These are phyloP conservation scores for Salarias fasciatus DNA, from an alignment of 2,797 vertebrate species.

Conservation along the genomic window DNA sequence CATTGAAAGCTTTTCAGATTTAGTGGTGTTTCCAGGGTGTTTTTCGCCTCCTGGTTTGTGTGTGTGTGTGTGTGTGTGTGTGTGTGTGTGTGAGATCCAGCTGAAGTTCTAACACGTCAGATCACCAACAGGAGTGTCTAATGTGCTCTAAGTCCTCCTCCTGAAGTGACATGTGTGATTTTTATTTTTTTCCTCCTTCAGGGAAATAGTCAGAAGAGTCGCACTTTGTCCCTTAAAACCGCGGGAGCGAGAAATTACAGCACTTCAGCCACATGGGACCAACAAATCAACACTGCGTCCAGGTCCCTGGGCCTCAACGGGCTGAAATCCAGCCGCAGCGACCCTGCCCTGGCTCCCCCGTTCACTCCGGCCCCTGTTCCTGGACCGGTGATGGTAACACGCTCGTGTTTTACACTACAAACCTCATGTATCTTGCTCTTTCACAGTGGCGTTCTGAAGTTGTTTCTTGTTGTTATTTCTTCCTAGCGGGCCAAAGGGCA, in stretches of 20 bases:
- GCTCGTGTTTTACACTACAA: neutral
- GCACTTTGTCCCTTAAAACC: constrained; percentile 45
- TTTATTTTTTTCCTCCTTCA: too few species aligned
- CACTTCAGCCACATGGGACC: constrained; percentile 49
- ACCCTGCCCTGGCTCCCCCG: constrained; percentile 54
- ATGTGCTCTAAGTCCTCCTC: neutral
- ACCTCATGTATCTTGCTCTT: neutral
- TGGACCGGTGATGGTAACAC: constrained; percentile 41
- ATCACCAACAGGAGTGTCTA: too few species aligned
- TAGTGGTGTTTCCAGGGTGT: too few species aligned
- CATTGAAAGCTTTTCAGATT: too few species aligned
- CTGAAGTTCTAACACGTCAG: too few species aligned
- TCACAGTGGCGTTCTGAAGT: neutral
- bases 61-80: too few species aligned
- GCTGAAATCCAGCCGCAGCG: constrained; percentile 69
- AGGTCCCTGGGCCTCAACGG: constrained; percentile 35
- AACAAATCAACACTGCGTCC: constrained; percentile 9
- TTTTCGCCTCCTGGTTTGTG: too few species aligned
- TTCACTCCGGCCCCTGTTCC: neutral
- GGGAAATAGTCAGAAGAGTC: constrained; percentile 40
- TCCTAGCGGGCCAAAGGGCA: constrained; percentile 55
- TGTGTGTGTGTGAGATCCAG: too few species aligned
- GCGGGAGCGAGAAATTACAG: constrained; percentile 17
- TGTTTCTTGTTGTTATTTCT: constrained; percentile 5
- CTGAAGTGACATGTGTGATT: neutral